Evolutionary conservation across 2,797 vertebrate species (phyloP).

Genomic region (Macroramphosus scolopax): DNA sequence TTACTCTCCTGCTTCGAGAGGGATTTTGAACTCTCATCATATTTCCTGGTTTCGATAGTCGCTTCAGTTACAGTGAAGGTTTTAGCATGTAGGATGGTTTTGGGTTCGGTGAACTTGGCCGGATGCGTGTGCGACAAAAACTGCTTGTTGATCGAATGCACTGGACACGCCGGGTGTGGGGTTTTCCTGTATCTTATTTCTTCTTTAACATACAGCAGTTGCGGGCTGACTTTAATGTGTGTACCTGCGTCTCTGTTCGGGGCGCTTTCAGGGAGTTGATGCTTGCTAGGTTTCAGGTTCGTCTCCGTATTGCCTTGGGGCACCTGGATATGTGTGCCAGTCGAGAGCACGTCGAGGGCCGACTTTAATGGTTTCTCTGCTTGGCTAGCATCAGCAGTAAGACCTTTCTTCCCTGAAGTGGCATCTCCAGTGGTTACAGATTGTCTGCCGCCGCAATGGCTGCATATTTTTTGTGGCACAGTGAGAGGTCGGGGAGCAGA

Average conservation of each 20-base stretch:
- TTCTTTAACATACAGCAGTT: conserved; percentile 34
- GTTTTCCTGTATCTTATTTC: conserved; percentile 32
- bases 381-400: conserved; percentile 12
- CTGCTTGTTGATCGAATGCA: conserved; percentile 44
- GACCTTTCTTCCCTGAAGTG: conserved; percentile 18
- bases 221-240: conserved; percentile 27
- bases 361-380: conserved; percentile 38
- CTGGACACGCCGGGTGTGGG: conserved; percentile 60
- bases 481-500: conserved; percentile 42
- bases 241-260: conserved; percentile 32
- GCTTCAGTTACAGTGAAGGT: conserved; percentile 59
- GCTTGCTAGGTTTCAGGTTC: conserved; percentile 12
- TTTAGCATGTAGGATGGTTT: conserved; percentile 43
- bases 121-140: conserved; percentile 22
- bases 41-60: conserved; percentile 53
- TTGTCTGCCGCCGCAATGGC: conserved; percentile 69
- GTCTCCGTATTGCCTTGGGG: conserved; percentile 37
- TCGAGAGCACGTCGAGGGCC: conserved; percentile 8
- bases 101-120: conserved; percentile 13
- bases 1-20: conserved; percentile 2
- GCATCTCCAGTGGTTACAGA: conserved; percentile 15
- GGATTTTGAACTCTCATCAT: conserved; percentile 1
- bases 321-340: conserved; percentile 18
- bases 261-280: conserved; percentile 20
- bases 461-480: conserved; percentile 64